Percentiles rank a stretch among this genome's conserved stretches.
phyloP scores from a whole-genome alignment of 2,797 vertebrate genomes.

The Adrianichthys oophorus region DNA sequence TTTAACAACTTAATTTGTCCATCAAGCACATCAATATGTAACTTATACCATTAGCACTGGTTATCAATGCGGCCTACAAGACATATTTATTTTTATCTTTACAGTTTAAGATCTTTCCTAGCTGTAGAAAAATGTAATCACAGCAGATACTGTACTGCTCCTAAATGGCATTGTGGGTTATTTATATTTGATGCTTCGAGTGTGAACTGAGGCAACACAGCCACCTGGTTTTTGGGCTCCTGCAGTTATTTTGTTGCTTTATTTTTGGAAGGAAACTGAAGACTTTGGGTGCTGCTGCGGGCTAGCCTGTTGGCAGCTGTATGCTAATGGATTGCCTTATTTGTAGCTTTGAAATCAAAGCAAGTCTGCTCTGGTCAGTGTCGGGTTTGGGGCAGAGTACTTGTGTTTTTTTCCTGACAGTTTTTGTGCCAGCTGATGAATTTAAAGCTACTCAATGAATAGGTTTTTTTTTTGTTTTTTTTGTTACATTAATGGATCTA shows the following conservation, averaged over 20 bases:
- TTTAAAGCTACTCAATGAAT: conserved; percentile 8
- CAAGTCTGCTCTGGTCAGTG: conserved; percentile 55
- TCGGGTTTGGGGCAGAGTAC: conserved; percentile 9
- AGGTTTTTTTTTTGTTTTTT: background rate
- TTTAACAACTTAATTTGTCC: too few species aligned
- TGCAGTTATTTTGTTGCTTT: conserved; percentile 48
- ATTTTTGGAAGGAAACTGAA: conserved; percentile 55
- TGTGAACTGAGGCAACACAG: conserved; percentile 29
- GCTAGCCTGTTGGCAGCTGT: conserved; percentile 70
- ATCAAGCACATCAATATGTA: too few species aligned
- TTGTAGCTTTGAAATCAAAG: conserved; percentile 67
- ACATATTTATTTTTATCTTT: too few species aligned
- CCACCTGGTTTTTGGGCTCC: conserved; percentile 27
- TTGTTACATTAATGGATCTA: too few species aligned
- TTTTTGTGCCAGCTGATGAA: background rate
- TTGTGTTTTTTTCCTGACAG: background rate
- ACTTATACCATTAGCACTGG: too few species aligned
- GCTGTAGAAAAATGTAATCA: conserved; percentile 1
- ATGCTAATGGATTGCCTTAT: conserved; percentile 67
- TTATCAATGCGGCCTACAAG: too few species aligned
- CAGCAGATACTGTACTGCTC: background rate
- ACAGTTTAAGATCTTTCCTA: conserved; percentile 1
- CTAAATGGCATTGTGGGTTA: conserved; percentile 1
- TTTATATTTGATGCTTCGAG: conserved; percentile 29
- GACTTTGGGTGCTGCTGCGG: conserved; percentile 62